Base-by-base conservation (phyloP, 2,888 invertebrate species). In the Hirtodrosophila alboralis region DNA sequence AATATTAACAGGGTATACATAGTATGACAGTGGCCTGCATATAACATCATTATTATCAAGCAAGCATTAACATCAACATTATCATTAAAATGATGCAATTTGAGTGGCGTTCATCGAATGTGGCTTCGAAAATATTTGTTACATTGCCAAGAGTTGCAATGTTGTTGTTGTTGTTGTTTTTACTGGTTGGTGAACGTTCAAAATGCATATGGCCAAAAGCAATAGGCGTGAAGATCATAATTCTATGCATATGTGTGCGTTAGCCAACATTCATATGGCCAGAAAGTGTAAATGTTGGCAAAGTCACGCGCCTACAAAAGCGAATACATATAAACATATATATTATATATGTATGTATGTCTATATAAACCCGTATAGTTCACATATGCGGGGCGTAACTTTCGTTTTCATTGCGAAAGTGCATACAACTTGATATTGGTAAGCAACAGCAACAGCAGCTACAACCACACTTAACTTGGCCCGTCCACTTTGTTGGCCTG, bases 341-440 rank as follows among this genome's bases (percentile, higher is more conserved):
- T n/a, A n/a, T n/a, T n/a, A n/a, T n/a, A n/a, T n/a, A n/a, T n/a
- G n/a, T n/a, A 21, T 12, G 13, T 9, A 10, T 16, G 41, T 9
- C 21, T 13, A 12, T 14, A 45, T 40, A 41, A 27, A 49, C 44
- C 38, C 30, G 23, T 47, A 40, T 30, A 30, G 21, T 23, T 43
- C 33, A 27, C 16, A 23, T 54, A 54, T 41, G 53, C 59, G 74
- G 67, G 70, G 68, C 64, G 61, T 80, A 85, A 85, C 81, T 83
- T 83, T 83, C 81, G 85, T 85, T 83, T 83, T 83, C 85, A 85
- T 83, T 83, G 81, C 86, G 81, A 83, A 83, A 83, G 81, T 85
- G 86, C 85, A 83, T 68, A 79, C 80, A 85, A 71, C 60, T 75
- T 75, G 68, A 79, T 79, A 69, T 79, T 79, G 66, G 58, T 75